These are phyloP conservation scores for Synodontis membranacea DNA, from an alignment of 2,113 vertebrate species.

Conservation along the genomic window DNA sequence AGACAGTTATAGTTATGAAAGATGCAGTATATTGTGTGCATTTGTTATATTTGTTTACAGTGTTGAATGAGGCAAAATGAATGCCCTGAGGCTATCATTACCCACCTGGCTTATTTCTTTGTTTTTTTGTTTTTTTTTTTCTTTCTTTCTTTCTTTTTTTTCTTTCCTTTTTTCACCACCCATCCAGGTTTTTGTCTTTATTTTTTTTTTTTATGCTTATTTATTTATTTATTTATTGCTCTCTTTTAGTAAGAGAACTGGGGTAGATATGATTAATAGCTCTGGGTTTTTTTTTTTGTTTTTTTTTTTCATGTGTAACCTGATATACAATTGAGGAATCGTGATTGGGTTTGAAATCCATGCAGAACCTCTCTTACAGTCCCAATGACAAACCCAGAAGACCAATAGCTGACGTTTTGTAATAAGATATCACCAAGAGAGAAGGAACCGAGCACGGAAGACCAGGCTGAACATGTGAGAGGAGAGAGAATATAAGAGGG, in stretches of 20 bases:
- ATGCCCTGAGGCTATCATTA: neutral
- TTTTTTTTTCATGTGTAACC: neutral
- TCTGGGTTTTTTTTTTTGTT: neutral
- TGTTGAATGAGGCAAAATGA: neutral
- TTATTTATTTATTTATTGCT: no score
- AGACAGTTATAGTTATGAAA: neutral
- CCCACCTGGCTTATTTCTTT: neutral
- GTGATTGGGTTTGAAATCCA: slow-evolving; percentile 1
- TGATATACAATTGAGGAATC: slow-evolving; percentile 4
- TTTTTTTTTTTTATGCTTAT: neutral
- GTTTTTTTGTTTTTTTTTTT: neutral
- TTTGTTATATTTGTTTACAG: neutral
- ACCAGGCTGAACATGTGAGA: slow-evolving; percentile 6
- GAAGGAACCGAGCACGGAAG: neutral
- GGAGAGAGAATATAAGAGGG: slow-evolving; percentile 14
- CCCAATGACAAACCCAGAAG: slow-evolving; percentile 34
- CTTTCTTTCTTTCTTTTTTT: no score
- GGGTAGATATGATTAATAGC: neutral
- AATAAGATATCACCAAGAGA: slow-evolving; percentile 51
- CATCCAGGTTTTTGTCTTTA: neutral
- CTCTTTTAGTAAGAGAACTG: neutral
- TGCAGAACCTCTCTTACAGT: neutral
- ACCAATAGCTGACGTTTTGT: slow-evolving; percentile 57
- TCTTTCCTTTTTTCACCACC: no score
- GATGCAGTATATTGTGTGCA: neutral